These are phyloP conservation scores for Cosmopolites sordidus DNA, from an alignment of 2,888 invertebrate species.

Conservation along the genomic window DNA sequence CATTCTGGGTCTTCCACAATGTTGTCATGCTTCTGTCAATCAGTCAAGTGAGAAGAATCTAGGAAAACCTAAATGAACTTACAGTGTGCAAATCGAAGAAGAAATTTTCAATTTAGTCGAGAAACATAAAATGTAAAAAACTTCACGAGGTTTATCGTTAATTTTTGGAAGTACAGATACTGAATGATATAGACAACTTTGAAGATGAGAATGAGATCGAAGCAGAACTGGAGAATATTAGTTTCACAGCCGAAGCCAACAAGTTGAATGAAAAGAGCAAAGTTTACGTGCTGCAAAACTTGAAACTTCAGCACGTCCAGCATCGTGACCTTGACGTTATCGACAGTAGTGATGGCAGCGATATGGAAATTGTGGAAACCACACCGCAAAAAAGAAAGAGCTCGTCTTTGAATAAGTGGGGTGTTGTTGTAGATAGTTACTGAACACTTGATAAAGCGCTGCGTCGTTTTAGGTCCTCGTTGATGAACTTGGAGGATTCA, in stretches of 20 bases:
- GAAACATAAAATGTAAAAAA: too few relatives aligned
- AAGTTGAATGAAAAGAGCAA: constrained; percentile 4
- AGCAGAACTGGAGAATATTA: constrained; percentile 17
- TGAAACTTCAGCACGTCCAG: not conserved
- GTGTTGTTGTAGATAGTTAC: too few relatives aligned
- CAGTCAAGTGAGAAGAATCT: too few relatives aligned
- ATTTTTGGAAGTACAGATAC: too few relatives aligned
- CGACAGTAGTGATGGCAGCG: constrained; percentile 13
- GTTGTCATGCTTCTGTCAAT: too few relatives aligned
- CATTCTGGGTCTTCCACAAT: too few relatives aligned
- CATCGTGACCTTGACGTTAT: not conserved
- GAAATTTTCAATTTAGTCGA: too few relatives aligned
- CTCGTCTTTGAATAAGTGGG: constrained; percentile 2
- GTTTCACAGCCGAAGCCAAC: constrained; percentile 15
- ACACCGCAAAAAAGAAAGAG: constrained; percentile 21
- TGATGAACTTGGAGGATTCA: not conserved
- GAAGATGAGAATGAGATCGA: constrained; percentile 13
- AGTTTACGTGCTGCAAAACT: constrained; percentile 13
- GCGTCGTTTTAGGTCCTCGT: constrained; percentile 2
- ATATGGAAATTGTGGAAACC: constrained; percentile 21
- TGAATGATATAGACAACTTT: constrained; percentile 3
- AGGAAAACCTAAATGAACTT: too few relatives aligned
- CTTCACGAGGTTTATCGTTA: too few relatives aligned
- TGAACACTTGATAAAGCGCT: not conserved
- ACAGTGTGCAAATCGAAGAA: too few relatives aligned